Percentiles rank a stretch among this genome's conserved stretches.
Conservation (phyloP, 1,140 invertebrate genomes). For the Lucilia cuprina region DNA sequence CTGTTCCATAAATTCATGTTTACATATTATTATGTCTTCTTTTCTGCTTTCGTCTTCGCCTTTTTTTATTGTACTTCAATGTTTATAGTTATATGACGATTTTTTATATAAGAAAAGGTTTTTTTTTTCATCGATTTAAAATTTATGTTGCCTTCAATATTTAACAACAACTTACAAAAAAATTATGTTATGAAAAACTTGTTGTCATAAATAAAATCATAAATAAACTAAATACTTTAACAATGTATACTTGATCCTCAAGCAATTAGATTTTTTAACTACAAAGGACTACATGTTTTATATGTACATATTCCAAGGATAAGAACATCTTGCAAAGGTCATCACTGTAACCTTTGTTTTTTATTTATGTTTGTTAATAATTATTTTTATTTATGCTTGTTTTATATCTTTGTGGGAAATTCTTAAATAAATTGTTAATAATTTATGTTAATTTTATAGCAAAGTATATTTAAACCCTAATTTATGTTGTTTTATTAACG, state of each 20-base stretch:
- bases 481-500: too few relatives aligned
- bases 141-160: constrained; percentile 32
- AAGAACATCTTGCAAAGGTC: too few relatives aligned
- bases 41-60: neutral
- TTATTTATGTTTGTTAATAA: too few relatives aligned
- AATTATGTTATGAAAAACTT: neutral
- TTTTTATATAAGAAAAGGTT: neutral
- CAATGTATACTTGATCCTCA: neutral
- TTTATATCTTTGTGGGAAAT: too few relatives aligned
- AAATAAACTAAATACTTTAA: neutral
- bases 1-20: constrained; percentile 15
- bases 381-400: too few relatives aligned
- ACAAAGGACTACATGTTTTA: too few relatives aligned
- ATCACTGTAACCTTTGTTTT: too few relatives aligned
- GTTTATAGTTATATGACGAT: neutral
- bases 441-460: too few relatives aligned
- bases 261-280: neutral
- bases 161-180: neutral
- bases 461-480: too few relatives aligned
- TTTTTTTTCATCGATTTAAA: neutral
- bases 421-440: too few relatives aligned
- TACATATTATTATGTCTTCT: neutral
- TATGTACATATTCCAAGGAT: too few relatives aligned
- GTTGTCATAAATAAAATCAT: too few relatives aligned
- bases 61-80: neutral